Evolutionary conservation across 2,113 vertebrate genomes (phyloP).

Genomic region (Oryzias melastigma): DNA sequence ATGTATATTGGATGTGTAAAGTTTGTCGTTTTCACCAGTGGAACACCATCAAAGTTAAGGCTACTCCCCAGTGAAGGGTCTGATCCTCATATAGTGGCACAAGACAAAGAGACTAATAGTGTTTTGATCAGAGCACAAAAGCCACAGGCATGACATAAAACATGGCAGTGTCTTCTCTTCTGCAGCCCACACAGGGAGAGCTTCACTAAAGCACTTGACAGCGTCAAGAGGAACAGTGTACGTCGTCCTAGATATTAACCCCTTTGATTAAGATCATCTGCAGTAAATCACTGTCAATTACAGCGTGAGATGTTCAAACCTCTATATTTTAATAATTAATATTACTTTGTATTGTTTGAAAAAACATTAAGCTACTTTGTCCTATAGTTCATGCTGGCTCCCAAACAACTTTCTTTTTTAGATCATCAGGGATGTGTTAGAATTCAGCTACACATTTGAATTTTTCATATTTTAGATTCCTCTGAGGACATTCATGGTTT

Average conservation of each 20-base stretch:
- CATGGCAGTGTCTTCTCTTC: conserved; percentile 66
- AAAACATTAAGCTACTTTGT: too few relatives aligned
- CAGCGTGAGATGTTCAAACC: too few relatives aligned
- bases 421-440: too few relatives aligned
- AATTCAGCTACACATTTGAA: background rate
- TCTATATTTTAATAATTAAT: too few relatives aligned
- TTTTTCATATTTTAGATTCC: background rate
- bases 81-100: conserved; percentile 59
- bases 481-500: background rate
- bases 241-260: conserved; percentile 10
- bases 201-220: conserved; percentile 48
- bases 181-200: conserved; percentile 61
- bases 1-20: conserved; percentile 7
- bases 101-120: conserved; percentile 74
- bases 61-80: conserved; percentile 56
- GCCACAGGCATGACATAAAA: conserved; percentile 68
- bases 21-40: conserved; percentile 32
- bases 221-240: conserved; percentile 48
- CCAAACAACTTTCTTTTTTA: too few relatives aligned
- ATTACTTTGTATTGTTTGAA: too few relatives aligned
- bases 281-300: too few relatives aligned
- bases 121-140: conserved; percentile 72
- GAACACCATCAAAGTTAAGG: conserved; percentile 45
- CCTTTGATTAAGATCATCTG: too few relatives aligned
- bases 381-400: too few relatives aligned